Conservation (phyloP, 2,797 vertebrate species). For the Semaprochilodus insignis region DNA sequence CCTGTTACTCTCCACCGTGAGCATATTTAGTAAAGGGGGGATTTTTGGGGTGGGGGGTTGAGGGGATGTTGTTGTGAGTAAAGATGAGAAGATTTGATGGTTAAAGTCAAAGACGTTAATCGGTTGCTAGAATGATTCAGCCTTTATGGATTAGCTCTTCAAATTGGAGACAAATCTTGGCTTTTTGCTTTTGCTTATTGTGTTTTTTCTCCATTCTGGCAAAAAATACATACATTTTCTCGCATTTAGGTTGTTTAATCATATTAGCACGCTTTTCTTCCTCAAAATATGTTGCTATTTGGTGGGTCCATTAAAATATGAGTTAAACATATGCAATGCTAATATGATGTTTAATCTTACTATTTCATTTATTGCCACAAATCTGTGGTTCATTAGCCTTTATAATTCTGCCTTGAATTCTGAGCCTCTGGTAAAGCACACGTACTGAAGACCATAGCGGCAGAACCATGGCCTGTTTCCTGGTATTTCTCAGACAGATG, state of each 20-base stretch:
- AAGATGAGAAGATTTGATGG: constrained; percentile 46
- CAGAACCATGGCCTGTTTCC: not conserved
- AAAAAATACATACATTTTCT: no score
- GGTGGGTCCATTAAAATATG: not conserved
- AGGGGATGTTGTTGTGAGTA: constrained; percentile 23
- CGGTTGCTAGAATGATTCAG: constrained; percentile 54
- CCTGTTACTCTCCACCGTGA: constrained; percentile 5
- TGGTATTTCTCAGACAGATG: not conserved
- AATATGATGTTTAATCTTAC: not conserved
- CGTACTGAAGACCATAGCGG: not conserved
- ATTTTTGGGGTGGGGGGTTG: not conserved
- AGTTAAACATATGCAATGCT: no score
- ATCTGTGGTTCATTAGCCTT: not conserved
- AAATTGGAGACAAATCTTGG: no score
- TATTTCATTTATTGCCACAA: not conserved
- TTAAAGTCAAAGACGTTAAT: constrained; percentile 48
- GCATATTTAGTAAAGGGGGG: not conserved
- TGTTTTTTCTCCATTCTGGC: no score
- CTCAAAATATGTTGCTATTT: no score
- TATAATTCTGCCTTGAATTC: not conserved
- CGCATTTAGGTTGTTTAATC: no score
- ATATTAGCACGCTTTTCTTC: not conserved
- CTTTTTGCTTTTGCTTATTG: no score
- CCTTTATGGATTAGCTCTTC: not conserved
- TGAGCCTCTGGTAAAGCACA: not conserved